Evolutionary conservation across 2,888 invertebrate genomes (phyloP), one percentile per base, ranked within the genome.

Genomic region (Macrophya annulata): DNA sequence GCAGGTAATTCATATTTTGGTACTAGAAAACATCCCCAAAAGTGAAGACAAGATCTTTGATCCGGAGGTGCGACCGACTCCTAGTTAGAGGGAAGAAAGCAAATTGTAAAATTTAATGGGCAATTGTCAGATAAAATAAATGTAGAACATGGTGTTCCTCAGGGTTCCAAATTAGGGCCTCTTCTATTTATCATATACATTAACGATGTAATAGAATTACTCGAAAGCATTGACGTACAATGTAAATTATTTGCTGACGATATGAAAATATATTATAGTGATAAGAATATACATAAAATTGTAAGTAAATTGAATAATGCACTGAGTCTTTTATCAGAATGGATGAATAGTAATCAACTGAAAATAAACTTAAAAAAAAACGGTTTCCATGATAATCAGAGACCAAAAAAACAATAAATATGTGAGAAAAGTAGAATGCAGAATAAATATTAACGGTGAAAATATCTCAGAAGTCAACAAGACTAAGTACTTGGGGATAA

Each of bases 171-270:
- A n/a, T n/a, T n/a, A n/a, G n/a, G n/a, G n/a, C n/a, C n/a, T n/a
- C n/a, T n/a, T n/a, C n/a, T n/a, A 74, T 74, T 74, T 74, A 45
- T 74, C 6, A 12, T 74, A 5, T 43, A 74, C 43, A 74, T 45
- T 31, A 74, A 74, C 43, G 74, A 74, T 31, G 31, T 74, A 43
- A 21, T 43, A 0, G 43, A 40, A 21, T 8, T 8, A 9, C 31
- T 31, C 9, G 6, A 68, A 31, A 12, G n/a, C 6, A n/a, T 59
- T 15, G 59, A 17, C 8, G 17, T 17, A 4, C 2, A 71, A 71
- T 71, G 71, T 71, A 71, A 71, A 48, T 15, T 76, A n/a, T 76
- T 76, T 48, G 43, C 45, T 43, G 48, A 8, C 40, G 76, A 76
- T 25, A 45, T 48, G 25, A 76, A 25, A 12, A 48, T 76, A 17